Conservation (phyloP, 2,888 invertebrate genomes). For the Linnaemya vulpina region DNA sequence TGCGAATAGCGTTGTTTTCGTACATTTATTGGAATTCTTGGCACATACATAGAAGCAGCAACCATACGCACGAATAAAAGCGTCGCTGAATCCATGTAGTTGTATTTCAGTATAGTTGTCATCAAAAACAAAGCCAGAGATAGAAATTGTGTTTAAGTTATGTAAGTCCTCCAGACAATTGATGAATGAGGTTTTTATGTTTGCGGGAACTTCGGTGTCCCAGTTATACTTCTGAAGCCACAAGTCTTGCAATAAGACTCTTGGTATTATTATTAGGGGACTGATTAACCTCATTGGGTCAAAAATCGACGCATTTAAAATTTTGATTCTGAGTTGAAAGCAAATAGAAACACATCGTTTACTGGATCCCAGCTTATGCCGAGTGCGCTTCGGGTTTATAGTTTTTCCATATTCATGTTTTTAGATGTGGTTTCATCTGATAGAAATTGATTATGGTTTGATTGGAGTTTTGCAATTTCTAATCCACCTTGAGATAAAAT, state of each 20-base stretch:
- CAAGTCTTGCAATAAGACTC: slow-evolving; percentile 33
- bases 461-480: no score
- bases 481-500: slow-evolving; percentile 32
- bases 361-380: no score
- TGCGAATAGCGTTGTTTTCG: no score
- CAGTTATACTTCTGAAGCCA: slow-evolving; percentile 24
- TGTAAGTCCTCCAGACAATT: neutral
- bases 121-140: slow-evolving; percentile 7
- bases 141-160: slow-evolving; percentile 8
- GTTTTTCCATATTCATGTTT: no score
- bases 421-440: no score
- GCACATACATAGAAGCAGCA: no score
- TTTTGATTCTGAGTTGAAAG: neutral
- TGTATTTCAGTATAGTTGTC: slow-evolving; percentile 21
- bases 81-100: slow-evolving; percentile 29
- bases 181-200: neutral
- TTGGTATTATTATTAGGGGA: slow-evolving; percentile 17
- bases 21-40: no score
- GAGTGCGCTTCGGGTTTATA: no score
- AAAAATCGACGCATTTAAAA: slow-evolving; percentile 27
- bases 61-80: slow-evolving; percentile 26
- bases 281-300: slow-evolving; percentile 32
- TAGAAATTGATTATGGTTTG: no score
- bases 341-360: no score
- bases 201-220: slow-evolving; percentile 18